Evolutionary conservation across 2,797 vertebrate species (phyloP).

Genomic region (Fundulus diaphanus): DNA sequence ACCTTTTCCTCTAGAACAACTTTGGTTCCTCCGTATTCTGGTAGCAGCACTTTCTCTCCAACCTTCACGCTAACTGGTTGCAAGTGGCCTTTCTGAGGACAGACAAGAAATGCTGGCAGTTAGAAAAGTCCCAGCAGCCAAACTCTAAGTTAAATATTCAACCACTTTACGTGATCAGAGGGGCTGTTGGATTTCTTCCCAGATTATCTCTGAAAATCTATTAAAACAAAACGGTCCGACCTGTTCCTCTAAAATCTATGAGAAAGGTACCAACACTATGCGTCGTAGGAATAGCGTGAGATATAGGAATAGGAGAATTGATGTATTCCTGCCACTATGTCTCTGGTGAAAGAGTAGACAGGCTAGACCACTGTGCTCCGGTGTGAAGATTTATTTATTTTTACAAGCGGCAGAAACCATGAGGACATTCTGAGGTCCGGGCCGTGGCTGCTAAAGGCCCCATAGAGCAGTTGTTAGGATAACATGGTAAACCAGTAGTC

Average conservation of each 20-base stretch:
- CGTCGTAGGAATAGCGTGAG: background rate
- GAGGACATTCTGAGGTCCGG: background rate
- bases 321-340: background rate
- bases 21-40: slow-evolving; percentile 97
- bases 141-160: no score
- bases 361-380: background rate
- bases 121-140: background rate
- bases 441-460: background rate
- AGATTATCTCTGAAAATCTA: background rate
- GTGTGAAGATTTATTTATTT: background rate
- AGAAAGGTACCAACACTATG: background rate
- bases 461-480: background rate
- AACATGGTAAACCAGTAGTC: no score
- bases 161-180: background rate
- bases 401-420: background rate
- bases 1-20: slow-evolving; percentile 95
- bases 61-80: slow-evolving; percentile 90
- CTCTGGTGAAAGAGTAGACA: background rate
- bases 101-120: background rate
- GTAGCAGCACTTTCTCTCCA: slow-evolving; percentile 95
- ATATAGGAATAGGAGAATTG: background rate
- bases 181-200: background rate
- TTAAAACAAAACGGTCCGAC: background rate
- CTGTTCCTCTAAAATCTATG: background rate
- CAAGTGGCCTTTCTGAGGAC: slow-evolving; percentile 84